phyloP scores from a whole-genome alignment of 2,797 vertebrate species.

The Smutsia temminckii region DNA sequence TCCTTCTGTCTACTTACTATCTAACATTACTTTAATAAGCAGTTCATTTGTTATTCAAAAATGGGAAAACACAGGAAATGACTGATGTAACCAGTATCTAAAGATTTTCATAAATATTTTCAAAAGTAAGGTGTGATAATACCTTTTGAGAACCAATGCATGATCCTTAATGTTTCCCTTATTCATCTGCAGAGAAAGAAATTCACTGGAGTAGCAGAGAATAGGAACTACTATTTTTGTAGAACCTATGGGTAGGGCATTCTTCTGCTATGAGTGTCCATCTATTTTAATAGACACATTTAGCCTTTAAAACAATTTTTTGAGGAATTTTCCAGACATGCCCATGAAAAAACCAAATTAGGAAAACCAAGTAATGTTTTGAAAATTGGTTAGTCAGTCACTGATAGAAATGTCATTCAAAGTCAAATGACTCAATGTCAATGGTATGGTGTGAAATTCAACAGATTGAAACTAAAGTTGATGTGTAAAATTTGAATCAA shows the following conservation, averaged over 20 bases:
- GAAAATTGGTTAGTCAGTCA: not conserved
- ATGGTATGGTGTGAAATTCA: not conserved
- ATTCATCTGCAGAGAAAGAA: not conserved
- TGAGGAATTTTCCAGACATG: not conserved
- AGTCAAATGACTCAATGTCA: not conserved
- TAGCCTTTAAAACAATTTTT: not conserved
- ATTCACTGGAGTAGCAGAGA: not conserved
- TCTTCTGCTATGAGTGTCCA: not conserved
- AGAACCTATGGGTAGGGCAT: not conserved
- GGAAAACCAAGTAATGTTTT: not conserved
- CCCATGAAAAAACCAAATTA: not conserved
- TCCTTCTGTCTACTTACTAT: not conserved
- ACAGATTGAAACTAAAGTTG: not conserved
- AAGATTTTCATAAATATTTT: conserved; percentile 24
- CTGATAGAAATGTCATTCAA: not conserved
- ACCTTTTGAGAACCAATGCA: not conserved
- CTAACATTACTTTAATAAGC: not conserved
- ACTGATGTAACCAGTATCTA: not conserved
- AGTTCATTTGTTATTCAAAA: not conserved
- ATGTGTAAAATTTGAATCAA: not conserved
- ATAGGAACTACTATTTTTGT: not conserved
- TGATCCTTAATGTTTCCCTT: not conserved
- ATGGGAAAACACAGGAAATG: not conserved
- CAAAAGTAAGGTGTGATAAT: not conserved
- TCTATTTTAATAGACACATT: not conserved